These are phyloP conservation scores for Cephalopholis sonnerati DNA, from an alignment of 2,113 vertebrate genomes.

Conservation along the genomic window DNA sequence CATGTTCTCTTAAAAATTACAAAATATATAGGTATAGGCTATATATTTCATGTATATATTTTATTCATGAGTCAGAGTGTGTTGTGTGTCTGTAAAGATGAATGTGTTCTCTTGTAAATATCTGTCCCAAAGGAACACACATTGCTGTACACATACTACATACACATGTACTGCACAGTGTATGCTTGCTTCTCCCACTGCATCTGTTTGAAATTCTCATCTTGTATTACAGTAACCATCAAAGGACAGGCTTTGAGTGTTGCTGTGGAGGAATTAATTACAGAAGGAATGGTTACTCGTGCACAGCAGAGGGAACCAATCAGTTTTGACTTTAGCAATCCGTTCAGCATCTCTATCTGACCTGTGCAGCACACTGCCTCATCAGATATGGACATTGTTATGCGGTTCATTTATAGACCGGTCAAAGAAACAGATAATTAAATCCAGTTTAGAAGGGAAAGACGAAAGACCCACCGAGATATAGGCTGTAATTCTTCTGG, in stretches of 20 bases:
- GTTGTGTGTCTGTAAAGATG: constrained; percentile 5
- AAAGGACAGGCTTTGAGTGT: neutral
- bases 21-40: too few species aligned
- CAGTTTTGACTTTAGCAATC: constrained; percentile 44
- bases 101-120: neutral
- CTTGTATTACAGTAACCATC: constrained; percentile 42
- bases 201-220: constrained; percentile 31
- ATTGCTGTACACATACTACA: constrained; percentile 1
- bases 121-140: neutral
- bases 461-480: neutral
- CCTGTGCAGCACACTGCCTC: constrained; percentile 40
- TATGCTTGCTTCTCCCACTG: neutral
- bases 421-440: constrained; percentile 47
- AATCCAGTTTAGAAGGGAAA: constrained; percentile 9
- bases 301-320: constrained; percentile 31
- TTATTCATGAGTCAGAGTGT: constrained; percentile 7
- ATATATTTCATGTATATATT: neutral
- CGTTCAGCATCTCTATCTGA: constrained; percentile 51
- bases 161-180: neutral
- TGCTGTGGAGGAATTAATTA: constrained; percentile 43
- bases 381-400: constrained; percentile 56
- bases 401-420: constrained; percentile 19
- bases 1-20: neutral
- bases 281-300: constrained; percentile 17
- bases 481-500: constrained; percentile 4